These are phyloP conservation scores for Poecile atricapillus DNA, from an alignment of 2,113 vertebrate genomes.

Conservation along the genomic window DNA sequence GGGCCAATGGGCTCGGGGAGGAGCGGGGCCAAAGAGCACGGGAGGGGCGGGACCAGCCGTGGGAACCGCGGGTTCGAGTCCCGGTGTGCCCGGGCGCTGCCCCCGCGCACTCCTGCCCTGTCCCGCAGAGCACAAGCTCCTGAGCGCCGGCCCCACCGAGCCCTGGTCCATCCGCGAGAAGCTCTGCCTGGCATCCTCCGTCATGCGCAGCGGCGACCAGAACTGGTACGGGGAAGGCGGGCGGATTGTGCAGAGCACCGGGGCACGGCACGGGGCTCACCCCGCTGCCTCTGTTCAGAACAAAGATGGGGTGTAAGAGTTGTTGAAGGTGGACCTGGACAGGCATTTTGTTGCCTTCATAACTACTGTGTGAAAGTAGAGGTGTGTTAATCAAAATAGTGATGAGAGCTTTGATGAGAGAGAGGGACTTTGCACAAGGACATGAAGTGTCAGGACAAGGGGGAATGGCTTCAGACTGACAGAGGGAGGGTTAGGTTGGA, in stretches of 20 bases:
- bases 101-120: neutral
- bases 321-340: accelerated
- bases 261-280: neutral
- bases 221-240: conserved; percentile 84
- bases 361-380: neutral
- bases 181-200: conserved; percentile 94
- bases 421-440: neutral
- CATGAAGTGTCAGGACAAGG: neutral
- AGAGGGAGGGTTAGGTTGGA: neutral
- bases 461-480: neutral
- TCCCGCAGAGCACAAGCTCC: conserved; percentile 89
- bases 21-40: neutral
- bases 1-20: neutral
- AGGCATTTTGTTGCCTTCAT: accelerated
- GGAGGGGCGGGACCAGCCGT: neutral
- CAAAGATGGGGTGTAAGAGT: neutral
- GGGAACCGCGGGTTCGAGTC: neutral
- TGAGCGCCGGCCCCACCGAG: conserved; percentile 91
- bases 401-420: neutral
- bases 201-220: conserved; percentile 98
- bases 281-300: neutral
- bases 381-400: neutral
- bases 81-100: neutral
- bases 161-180: conserved; percentile 97
- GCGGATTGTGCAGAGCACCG: accelerated